phyloP scores from a whole-genome alignment of 1,140 invertebrate genomes.

The Rhizoglyphus robini region DNA sequence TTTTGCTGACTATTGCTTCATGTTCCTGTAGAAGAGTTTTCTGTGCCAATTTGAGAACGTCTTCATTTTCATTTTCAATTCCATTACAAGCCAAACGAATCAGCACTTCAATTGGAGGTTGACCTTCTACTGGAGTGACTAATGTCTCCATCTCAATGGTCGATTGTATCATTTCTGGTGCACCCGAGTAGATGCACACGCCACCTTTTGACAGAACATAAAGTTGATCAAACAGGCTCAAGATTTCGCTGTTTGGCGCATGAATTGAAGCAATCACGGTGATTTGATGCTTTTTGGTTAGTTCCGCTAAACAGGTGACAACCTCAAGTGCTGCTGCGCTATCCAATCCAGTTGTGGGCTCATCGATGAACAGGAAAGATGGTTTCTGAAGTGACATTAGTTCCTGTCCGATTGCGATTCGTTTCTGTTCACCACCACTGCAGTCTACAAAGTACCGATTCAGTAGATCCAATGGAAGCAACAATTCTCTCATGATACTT shows the following conservation, averaged over 20 bases:
- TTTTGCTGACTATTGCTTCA: background rate
- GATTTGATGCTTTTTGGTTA: background rate
- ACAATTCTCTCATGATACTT: background rate
- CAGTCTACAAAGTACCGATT: background rate
- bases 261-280: slow-evolving; percentile 16
- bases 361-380: background rate
- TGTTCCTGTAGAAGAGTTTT: background rate
- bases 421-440: slow-evolving; percentile 71
- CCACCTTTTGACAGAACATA: slow-evolving; percentile 21
- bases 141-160: slow-evolving; percentile 25
- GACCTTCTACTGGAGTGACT: background rate
- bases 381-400: background rate
- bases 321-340: background rate
- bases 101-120: background rate
- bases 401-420: slow-evolving; percentile 83
- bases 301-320: background rate
- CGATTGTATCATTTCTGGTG: slow-evolving; percentile 23
- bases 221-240: slow-evolving; percentile 13
- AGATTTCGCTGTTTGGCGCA: background rate
- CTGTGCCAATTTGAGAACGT: background rate
- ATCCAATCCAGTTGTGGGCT: background rate
- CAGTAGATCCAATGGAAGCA: background rate
- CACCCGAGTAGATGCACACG: slow-evolving; percentile 29
- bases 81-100: background rate
- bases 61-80: background rate